Base-by-base conservation (phyloP, 2,888 invertebrate genomes). In the Serripes groenlandicus region DNA sequence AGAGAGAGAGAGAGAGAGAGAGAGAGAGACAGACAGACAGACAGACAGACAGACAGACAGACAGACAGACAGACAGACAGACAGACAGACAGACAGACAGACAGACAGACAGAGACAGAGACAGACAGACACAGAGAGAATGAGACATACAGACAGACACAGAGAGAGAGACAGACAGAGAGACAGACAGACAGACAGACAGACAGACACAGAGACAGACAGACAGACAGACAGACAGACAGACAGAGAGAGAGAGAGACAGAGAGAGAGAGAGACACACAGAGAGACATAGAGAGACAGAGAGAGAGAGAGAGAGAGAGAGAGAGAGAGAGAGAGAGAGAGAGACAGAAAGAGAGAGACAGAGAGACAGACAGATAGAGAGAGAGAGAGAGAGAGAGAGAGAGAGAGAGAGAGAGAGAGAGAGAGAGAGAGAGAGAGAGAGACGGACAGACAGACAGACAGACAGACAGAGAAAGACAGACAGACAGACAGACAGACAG, bases 71-170 rank as follows among this genome's bases (percentile, higher is more conserved):
- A 42, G 18, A 42, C 11, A 42, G 42, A 42, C 42, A 15, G 42
- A 42, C 42, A 42, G 42, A 42, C 11, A 42, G 42, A 42, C 11
- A 42, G 18, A 42, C 11, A 42, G 42, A 42, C 11, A 42, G 42
- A 42, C 9, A 42, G 42, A 42, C 11, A 42, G 42, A 42, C n/a
- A n/a, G n/a, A n/a, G n/a, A n/a, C n/a, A n/a, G n/a, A n/a, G n/a
- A n/a, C n/a, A 56, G 56, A 56, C 56, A 56, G 56, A 56, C n/a
- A 56, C 11, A 56, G 56, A n/a, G 11, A 9, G n/a, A 56, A 56
- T 56, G 56, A 15, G 11, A 9, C 9, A 56, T 15, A 11, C 49
- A 3, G 49, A 49, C 18, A 49, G 49, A 49, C 2, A 49, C 1
- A 49, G 49, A 49, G 3, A 49, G 7, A 49, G 49, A 49, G 3